Evolutionary conservation across 2,888 invertebrate genomes (phyloP), one percentile per base, ranked within the genome.

Genomic region (Lepidochitona cinerea): DNA sequence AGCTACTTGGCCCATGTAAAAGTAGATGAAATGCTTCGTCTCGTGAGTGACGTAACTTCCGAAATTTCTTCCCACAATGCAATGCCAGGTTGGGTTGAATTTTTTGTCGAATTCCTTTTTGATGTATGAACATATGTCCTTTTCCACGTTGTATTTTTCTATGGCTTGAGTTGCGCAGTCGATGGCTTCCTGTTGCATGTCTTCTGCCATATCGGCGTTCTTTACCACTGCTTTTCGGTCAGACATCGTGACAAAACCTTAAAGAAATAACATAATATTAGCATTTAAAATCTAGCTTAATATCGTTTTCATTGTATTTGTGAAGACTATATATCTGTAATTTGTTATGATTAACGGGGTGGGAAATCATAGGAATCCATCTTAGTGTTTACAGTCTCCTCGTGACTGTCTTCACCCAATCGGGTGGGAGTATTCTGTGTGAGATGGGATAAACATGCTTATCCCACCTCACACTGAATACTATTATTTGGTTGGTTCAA

Each of bases 41-140:
- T 99, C 98, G 37, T 87, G 86, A 7, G 87, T 87, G 6, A 98
- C 86, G 74, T 86, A 87, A 87, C 97, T 97, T 87, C 99, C 98
- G 91, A 98, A 99, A 93, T 99, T 99, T 88, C 98, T 94, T 77
- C 99, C 99, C 82, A 99, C 98, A 91, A 99, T 98, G 93, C 98
- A 98, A 76, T 98, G 98, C 98, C 98, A 98, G 90, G 99, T 99
- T 73, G 98, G 98, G 92, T 98, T 98, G 94, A 97, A 99, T 92
- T 99, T 99, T 93, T 98, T 98, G 93, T 99, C 98, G 90, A 99
- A 99, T 91, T 99, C 99, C 92, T 99, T 99, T 93, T 99, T 99
- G 92, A 99, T 98, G 92, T 95, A 99, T 73, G 99, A 99, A 29
- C 98, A 98, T 89, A 99, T 99, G 91, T 99, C 99, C 95, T 99